phyloP scores from a whole-genome alignment of 2,797 vertebrate genomes.

The Acanthopagrus latus region DNA sequence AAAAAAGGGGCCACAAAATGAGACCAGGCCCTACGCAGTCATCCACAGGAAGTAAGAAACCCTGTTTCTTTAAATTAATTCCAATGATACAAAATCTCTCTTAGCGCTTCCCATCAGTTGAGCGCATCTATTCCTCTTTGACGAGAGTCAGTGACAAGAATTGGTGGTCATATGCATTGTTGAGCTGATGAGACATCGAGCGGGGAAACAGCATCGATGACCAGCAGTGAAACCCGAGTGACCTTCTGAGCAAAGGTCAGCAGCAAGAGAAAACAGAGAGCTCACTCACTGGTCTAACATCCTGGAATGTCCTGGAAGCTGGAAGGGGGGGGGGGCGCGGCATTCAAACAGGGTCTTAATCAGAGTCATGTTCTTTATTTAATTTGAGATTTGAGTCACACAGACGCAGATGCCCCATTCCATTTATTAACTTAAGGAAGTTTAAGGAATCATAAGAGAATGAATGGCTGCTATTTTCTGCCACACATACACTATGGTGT shows the following conservation, averaged over 20 bases:
- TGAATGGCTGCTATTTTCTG: constrained; percentile 67
- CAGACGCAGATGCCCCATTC: constrained; percentile 68
- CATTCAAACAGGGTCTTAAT: constrained; percentile 83
- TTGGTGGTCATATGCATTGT: constrained; percentile 16
- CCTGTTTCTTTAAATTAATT: neutral
- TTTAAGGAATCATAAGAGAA: constrained; percentile 53
- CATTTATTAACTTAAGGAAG: constrained; percentile 69
- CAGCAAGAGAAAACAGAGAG: constrained; percentile 77
- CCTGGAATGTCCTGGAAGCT: constrained; percentile 83
- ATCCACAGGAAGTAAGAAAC: too few relatives aligned
- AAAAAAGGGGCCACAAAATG: neutral
- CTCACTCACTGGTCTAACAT: constrained; percentile 81
- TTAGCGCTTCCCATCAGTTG: neutral
- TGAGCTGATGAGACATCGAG: constrained; percentile 24
- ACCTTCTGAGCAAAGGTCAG: constrained; percentile 75
- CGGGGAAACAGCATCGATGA: constrained; percentile 47
- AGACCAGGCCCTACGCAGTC: neutral
- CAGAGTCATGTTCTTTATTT: constrained; percentile 86
- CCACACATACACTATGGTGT: neutral
- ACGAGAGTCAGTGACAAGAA: constrained; percentile 20
- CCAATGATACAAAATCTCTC: neutral
- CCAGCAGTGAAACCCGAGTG: constrained; percentile 64
- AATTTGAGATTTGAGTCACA: constrained; percentile 75
- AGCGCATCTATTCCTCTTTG: constrained; percentile 21
- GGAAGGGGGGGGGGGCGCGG: constrained; percentile 34